Evolutionary conservation across 2,113 vertebrate species (phyloP).

Genomic region (Pelusios castaneus): DNA sequence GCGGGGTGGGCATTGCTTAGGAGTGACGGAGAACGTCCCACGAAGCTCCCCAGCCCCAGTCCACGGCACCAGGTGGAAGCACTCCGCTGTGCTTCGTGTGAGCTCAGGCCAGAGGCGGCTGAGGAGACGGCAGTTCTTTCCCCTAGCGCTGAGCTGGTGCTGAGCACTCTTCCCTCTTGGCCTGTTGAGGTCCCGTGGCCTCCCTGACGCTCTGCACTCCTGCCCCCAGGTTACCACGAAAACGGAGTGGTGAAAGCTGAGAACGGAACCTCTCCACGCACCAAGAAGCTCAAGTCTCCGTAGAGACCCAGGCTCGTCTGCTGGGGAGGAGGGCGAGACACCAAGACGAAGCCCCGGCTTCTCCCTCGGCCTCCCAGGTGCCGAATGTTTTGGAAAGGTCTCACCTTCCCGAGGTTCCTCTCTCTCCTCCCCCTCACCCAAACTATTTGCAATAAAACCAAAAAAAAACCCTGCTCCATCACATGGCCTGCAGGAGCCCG

Average conservation of each 20-base stretch:
- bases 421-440: slow-evolving; percentile 31
- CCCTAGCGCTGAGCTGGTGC: not conserved
- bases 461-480: slow-evolving; percentile 72
- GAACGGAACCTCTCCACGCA: slow-evolving; percentile 91
- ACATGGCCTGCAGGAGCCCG: slow-evolving; percentile 35
- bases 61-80: not conserved
- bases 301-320: slow-evolving; percentile 75
- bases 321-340: slow-evolving; percentile 40
- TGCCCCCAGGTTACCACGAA: slow-evolving; percentile 87
- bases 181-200: not conserved
- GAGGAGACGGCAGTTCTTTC: not conserved
- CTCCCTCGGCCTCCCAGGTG: not conserved
- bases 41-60: not conserved
- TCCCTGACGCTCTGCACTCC: not conserved
- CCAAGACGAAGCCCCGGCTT: slow-evolving; percentile 33
- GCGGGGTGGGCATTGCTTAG: not conserved
- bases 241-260: slow-evolving; percentile 93
- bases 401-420: slow-evolving; percentile 52
- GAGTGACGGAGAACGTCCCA: not conserved
- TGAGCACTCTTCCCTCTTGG: not conserved
- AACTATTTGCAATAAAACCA: slow-evolving; percentile 81
- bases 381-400: slow-evolving; percentile 8
- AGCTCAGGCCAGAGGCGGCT: not conserved
- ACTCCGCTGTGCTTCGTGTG: not conserved
- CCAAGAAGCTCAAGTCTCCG: slow-evolving; percentile 93